These are phyloP conservation scores for Sturmia bella DNA, from an alignment of 2,888 invertebrate genomes.

Conservation along the genomic window DNA sequence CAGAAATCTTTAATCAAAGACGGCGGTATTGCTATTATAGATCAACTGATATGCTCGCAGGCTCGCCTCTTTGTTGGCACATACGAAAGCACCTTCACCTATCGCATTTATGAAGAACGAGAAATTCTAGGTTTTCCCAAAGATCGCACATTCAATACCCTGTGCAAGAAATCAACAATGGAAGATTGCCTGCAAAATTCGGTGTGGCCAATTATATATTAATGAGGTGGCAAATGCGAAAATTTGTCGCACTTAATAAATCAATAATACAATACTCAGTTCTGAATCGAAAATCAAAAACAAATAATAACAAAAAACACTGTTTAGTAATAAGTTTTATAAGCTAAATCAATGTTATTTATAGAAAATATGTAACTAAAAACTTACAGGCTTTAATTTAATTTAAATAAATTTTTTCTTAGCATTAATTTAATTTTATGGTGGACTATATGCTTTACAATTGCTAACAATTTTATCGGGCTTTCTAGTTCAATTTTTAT, in stretches of 20 bases:
- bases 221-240: not conserved
- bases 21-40: conserved; percentile 95
- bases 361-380: no score
- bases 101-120: conserved; percentile 97
- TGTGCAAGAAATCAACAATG: conserved; percentile 83
- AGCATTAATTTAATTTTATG: no score
- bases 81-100: conserved; percentile 97
- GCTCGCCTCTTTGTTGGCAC: conserved; percentile 95
- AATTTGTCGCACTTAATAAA: not conserved
- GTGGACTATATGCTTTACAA: no score
- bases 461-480: no score
- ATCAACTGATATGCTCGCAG: conserved; percentile 96
- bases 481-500: no score
- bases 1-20: conserved; percentile 83
- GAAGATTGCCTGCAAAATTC: conserved; percentile 88
- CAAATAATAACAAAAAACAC: no score
- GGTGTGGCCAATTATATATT: conserved; percentile 86
- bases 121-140: conserved; percentile 95
- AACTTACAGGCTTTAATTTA: no score
- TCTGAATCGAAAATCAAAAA: no score
- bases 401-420: no score
- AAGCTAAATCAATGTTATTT: no score
- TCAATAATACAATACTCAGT: not conserved
- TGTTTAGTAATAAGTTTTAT: no score
- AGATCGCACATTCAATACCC: conserved; percentile 92